phyloP scores from a whole-genome alignment of 1,140 invertebrate genomes.

The Theocolax elegans region DNA sequence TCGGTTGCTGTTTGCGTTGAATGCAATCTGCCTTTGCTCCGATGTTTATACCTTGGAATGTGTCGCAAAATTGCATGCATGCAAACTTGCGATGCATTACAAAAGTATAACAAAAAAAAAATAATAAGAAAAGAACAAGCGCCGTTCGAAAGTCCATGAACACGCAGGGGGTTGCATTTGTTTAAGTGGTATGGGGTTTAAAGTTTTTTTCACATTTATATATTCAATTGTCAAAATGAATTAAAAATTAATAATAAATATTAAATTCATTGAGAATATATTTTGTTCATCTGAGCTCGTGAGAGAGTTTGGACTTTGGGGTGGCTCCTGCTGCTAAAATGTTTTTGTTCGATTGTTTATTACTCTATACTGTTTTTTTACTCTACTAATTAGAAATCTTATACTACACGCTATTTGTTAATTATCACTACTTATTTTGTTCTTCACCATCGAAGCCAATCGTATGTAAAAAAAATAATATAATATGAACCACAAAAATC shows the following conservation, averaged over 20 bases:
- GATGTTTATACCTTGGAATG: constrained; percentile 21
- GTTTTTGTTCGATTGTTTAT: constrained; percentile 43
- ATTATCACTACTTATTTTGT: constrained; percentile 39
- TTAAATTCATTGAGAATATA: neutral
- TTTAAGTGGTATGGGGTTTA: neutral
- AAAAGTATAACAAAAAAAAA: constrained; percentile 9
- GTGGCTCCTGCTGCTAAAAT: constrained; percentile 38
- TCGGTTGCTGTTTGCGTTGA: constrained; percentile 45
- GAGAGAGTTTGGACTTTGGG: constrained; percentile 40
- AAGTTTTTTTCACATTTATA: neutral
- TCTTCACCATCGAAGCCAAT: constrained; percentile 29
- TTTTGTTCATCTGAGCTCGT: constrained; percentile 16
- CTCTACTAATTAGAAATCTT: constrained; percentile 39
- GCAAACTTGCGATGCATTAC: constrained; percentile 18
- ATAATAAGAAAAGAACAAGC: constrained; percentile 26
- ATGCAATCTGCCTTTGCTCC: constrained; percentile 45
- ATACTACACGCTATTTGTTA: constrained; percentile 37
- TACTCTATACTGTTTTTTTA: constrained; percentile 38
- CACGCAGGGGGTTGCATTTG: constrained; percentile 20
- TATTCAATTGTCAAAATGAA: too few species aligned
- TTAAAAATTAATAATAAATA: neutral
- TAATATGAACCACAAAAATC: constrained; percentile 22
- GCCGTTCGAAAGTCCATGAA: constrained; percentile 40
- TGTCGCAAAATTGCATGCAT: constrained; percentile 8
- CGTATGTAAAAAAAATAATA: constrained; percentile 27